Conservation (phyloP, 2,113 vertebrate genomes). For the Lophura nycthemera region DNA sequence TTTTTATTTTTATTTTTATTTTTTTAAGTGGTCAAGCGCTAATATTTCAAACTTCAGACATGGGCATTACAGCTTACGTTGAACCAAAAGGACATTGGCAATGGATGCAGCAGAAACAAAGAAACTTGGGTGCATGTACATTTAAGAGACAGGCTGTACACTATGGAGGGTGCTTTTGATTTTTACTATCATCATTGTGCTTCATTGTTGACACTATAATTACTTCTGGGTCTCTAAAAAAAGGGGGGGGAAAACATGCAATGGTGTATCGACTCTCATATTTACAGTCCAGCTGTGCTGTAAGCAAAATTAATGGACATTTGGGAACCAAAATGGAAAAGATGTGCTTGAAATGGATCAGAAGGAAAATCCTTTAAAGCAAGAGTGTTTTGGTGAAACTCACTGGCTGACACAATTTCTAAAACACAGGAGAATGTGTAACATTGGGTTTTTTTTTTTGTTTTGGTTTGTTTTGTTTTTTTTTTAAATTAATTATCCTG, state of each 20-base stretch:
- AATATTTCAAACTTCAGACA: slow-evolving; percentile 59
- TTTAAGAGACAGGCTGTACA: slow-evolving; percentile 54
- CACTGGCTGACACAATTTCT: slow-evolving; percentile 69
- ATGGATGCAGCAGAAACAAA: slow-evolving; percentile 57
- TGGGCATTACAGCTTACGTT: slow-evolving; percentile 63
- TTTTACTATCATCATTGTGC: slow-evolving; percentile 45
- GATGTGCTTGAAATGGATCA: background rate
- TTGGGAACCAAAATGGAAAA: slow-evolving; percentile 21
- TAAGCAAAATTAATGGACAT: background rate
- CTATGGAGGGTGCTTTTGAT: slow-evolving; percentile 31
- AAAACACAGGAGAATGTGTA: slow-evolving; percentile 72
- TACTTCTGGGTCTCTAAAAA: background rate
- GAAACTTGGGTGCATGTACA: slow-evolving; percentile 57
- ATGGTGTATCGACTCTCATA: background rate
- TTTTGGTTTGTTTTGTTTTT: slow-evolving; percentile 63
- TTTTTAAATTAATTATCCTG: slow-evolving; percentile 80
- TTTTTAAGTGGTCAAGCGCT: slow-evolving; percentile 15
- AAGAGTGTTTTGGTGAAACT: slow-evolving; percentile 44
- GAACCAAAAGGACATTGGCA: slow-evolving; percentile 70
- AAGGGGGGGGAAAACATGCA: background rate
- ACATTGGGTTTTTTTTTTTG: slow-evolving; percentile 40
- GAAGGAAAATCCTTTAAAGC: slow-evolving; percentile 27
- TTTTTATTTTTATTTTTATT: background rate
- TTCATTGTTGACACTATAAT: slow-evolving; percentile 52
- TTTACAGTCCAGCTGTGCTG: background rate